Percentiles rank a stretch among this genome's conserved stretches.
Conservation (phyloP, 2,888 invertebrate genomes). For the Leptinotarsa juncta region DNA sequence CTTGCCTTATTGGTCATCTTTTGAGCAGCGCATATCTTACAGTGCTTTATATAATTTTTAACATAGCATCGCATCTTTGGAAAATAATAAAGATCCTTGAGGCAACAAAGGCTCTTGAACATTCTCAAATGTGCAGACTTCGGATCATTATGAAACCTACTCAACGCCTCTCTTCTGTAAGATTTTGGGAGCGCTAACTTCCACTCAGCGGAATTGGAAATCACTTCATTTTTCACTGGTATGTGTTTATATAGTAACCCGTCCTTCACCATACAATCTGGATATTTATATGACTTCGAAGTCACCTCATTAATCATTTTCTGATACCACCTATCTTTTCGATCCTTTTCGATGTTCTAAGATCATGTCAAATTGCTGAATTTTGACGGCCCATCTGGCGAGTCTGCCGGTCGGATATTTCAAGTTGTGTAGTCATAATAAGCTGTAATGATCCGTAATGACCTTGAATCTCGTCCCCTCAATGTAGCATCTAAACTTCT, state of each 20-base stretch:
- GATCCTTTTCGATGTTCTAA: not conserved
- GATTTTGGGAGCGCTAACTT: not conserved
- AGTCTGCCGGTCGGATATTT: not conserved
- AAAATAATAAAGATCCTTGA: too few relatives aligned
- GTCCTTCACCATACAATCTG: not conserved
- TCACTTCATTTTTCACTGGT: not conserved
- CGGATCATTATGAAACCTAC: not conserved
- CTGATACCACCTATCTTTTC: conserved; percentile 1
- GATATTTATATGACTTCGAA: not conserved
- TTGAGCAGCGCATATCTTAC: not conserved
- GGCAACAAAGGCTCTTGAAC: too few relatives aligned
- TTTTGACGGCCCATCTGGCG: not conserved
- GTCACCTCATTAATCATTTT: not conserved
- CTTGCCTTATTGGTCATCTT: not conserved
- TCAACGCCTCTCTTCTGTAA: not conserved
- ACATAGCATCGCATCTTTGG: too few relatives aligned
- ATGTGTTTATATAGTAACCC: not conserved
- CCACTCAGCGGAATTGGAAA: not conserved
- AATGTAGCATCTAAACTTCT: not conserved
- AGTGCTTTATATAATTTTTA: not conserved
- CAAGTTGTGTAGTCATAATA: not conserved
- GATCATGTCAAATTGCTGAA: not conserved
- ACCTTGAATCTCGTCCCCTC: not conserved
- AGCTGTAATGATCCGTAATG: not conserved
- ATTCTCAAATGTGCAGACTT: not conserved